Evolutionary conservation across 2,888 invertebrate species (phyloP), one percentile per base, ranked within the genome.

Genomic region (Andrena praecox): DNA sequence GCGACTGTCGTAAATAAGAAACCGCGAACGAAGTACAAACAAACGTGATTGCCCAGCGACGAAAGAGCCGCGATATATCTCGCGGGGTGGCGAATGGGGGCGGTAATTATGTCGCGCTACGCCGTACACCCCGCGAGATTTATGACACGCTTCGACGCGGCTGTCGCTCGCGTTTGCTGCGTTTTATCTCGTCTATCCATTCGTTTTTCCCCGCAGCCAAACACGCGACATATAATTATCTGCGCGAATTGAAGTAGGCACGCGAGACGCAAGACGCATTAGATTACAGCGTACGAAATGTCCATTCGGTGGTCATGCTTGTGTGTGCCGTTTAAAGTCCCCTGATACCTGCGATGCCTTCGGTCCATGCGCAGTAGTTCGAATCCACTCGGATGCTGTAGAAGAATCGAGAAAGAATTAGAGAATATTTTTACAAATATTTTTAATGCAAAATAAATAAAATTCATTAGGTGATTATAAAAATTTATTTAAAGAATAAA

Each of bases 61-160:
- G 76, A 77, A 74, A 63, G 60, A 70, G 72, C 74, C 72, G 74
- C 85, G 80, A 85, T 85, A 80, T 86, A 87, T 86, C 82, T 85
- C 84, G 60, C 76, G 78, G 84, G 86, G 87, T 87, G 88, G 80
- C 81, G 86, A 87, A 86, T 79, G 83, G 83, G 87, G 86, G 87
- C 85, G 87, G 87, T 87, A 90, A 90, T 90, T 89, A 90, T 90
- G 90, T 90, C 87, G 86, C 86, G 75, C 75, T 31, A 60, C 70
- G 77, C 71, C 64, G 71, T 77, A 67, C 74, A 54, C 52, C n/a
- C 16, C 27, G 52, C 7, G 64, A 80, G 79, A 87, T 87, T 85
- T 87, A 87, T 72, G 59, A 68, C 50, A 29, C 42, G 67, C 60
- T 70, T 82, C 85, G 62, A 68, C 67, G 78, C 60, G 52, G 64